Conservation (phyloP, 2,888 invertebrate genomes). For the Plagodis dolabraria region DNA sequence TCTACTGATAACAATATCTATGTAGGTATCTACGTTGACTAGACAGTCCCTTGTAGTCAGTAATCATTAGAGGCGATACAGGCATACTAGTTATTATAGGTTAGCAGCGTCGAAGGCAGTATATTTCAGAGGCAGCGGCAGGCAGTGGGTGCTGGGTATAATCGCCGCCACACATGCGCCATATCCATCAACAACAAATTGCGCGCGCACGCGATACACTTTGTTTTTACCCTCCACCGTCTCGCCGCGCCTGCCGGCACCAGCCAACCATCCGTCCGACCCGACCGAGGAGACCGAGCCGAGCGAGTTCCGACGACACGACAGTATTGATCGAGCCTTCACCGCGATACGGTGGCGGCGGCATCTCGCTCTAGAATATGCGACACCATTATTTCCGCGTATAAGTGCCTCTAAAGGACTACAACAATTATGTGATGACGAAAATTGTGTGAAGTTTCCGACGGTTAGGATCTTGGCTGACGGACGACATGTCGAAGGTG, state of each 20-base stretch:
- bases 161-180: conserved; percentile 64
- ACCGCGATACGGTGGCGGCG: conserved; percentile 70
- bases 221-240: conserved; percentile 64
- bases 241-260: conserved; percentile 58
- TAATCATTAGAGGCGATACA: neutral
- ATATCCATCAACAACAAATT: conserved; percentile 75
- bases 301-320: conserved; percentile 24
- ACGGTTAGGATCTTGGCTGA: conserved; percentile 49
- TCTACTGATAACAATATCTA: no score
- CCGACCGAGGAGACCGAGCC: conserved; percentile 6
- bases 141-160: conserved; percentile 4
- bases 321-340: conserved; percentile 80
- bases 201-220: conserved; percentile 74
- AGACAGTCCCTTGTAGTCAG: neutral
- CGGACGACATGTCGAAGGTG: conserved; percentile 79
- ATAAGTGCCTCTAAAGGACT: conserved; percentile 28
- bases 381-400: conserved; percentile 60
- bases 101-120: neutral
- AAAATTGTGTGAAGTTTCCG: conserved; percentile 17
- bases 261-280: conserved; percentile 43
- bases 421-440: conserved; percentile 45
- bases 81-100: neutral
- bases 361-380: conserved; percentile 61
- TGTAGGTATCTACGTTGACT: no score
- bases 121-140: neutral